These are phyloP conservation scores for Spermophilus dauricus DNA, from an alignment of 2,113 vertebrate genomes.

Conservation along the genomic window DNA sequence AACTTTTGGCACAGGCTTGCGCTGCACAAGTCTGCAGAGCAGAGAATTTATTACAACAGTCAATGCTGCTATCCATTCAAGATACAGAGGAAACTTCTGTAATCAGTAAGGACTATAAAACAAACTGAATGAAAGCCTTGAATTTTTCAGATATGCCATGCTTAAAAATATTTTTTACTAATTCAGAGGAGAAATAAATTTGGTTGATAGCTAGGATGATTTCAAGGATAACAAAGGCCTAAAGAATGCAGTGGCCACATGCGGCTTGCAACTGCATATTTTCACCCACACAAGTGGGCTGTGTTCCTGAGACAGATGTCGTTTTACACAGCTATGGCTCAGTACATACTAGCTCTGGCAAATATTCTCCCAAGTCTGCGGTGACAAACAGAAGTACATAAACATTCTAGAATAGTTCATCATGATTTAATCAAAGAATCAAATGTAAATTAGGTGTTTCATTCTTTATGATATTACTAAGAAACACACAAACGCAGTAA, in stretches of 20 bases:
- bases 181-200: conserved; percentile 43
- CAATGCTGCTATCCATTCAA: conserved; percentile 66
- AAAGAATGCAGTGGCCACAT: conserved; percentile 31
- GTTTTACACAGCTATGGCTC: conserved; percentile 9
- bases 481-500: background rate
- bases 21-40: conserved; percentile 55
- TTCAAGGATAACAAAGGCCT: conserved; percentile 37
- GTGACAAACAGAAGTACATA: background rate
- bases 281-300: conserved; percentile 26
- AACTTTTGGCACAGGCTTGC: conserved; percentile 67
- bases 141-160: conserved; percentile 39
- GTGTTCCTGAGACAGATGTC: conserved; percentile 57
- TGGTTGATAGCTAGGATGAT: conserved; percentile 23
- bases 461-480: background rate
- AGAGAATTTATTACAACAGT: conserved; percentile 63
- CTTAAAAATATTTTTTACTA: conserved; percentile 44
- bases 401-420: conserved; percentile 17
- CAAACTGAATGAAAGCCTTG: conserved; percentile 30
- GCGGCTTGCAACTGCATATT: background rate
- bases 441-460: background rate
- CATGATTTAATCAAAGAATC: background rate
- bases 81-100: background rate
- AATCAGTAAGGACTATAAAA: conserved; percentile 54
- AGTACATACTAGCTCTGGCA: background rate
- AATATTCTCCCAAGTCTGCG: conserved; percentile 30